These are phyloP conservation scores for Hassar affinis DNA, from an alignment of 2,113 vertebrate genomes.

Conservation along the genomic window DNA sequence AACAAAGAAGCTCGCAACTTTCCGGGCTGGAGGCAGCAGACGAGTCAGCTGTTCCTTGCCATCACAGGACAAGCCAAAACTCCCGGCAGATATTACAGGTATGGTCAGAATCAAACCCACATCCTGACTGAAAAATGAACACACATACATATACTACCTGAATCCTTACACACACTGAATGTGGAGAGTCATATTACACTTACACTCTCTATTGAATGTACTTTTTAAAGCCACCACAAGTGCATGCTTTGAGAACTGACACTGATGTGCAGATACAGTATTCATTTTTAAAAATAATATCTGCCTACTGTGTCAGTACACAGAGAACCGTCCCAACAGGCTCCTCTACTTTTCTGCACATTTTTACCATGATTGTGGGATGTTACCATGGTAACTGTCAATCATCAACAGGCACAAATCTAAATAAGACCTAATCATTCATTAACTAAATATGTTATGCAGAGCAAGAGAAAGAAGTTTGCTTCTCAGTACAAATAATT, in stretches of 20 bases:
- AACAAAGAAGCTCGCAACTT: constrained; percentile 79
- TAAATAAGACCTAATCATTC: background rate
- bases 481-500: no score
- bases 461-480: no score
- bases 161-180: no score
- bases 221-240: background rate
- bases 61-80: constrained; percentile 93
- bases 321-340: background rate
- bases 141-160: background rate
- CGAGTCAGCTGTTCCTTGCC: constrained; percentile 84
- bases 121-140: constrained; percentile 70
- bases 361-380: background rate
- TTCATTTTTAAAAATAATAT: background rate
- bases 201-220: background rate
- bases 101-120: constrained; percentile 76
- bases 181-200: background rate
- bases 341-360: no score
- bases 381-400: background rate
- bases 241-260: background rate
- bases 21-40: constrained; percentile 88
- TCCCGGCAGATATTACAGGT: constrained; percentile 92
- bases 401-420: background rate
- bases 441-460: no score
- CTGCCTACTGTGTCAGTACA: background rate
- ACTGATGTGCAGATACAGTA: background rate